Conservation (phyloP, 1,140 invertebrate species). For the Trachymyrmex cornetzi region DNA sequence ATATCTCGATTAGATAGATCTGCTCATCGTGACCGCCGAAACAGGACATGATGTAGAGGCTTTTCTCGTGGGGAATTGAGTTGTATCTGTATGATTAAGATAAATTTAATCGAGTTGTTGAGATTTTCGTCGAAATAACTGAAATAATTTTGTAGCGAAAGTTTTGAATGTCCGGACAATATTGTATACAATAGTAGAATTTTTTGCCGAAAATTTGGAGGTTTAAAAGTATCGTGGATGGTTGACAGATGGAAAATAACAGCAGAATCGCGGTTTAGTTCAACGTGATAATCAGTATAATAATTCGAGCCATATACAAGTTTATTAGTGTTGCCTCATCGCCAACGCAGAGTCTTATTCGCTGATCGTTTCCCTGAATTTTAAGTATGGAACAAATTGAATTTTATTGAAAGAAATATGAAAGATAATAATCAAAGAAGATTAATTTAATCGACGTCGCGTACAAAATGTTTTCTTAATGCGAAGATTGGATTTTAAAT, state of each 20-base stretch:
- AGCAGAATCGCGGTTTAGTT: conserved; percentile 49
- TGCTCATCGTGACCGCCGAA: conserved; percentile 80
- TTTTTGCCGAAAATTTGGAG: conserved; percentile 50
- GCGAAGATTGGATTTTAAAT: conserved; percentile 46
- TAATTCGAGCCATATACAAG: neutral
- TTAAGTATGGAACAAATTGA: conserved; percentile 25
- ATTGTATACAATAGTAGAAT: neutral
- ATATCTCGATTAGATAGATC: conserved; percentile 82
- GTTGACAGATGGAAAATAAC: conserved; percentile 57
- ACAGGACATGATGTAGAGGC: conserved; percentile 78
- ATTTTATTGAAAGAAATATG: neutral
- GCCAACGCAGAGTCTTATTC: neutral
- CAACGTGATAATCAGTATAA: conserved; percentile 25
- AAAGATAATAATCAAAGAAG: conserved; percentile 27
- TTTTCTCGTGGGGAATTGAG: neutral
- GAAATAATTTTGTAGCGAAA: conserved; percentile 11
- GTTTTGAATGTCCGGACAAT: neutral
- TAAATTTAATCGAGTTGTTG: conserved; percentile 6
- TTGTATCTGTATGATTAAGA: neutral
- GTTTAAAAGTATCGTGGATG: conserved; percentile 27
- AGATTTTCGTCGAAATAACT: neutral
- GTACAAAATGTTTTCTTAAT: conserved; percentile 14
- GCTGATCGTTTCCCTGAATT: neutral
- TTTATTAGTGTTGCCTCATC: neutral
- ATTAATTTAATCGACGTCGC: conserved; percentile 24